Evolutionary conservation across 2,888 invertebrate genomes (phyloP), one percentile per base, ranked within the genome.

Genomic region (Phortica okadai): DNA sequence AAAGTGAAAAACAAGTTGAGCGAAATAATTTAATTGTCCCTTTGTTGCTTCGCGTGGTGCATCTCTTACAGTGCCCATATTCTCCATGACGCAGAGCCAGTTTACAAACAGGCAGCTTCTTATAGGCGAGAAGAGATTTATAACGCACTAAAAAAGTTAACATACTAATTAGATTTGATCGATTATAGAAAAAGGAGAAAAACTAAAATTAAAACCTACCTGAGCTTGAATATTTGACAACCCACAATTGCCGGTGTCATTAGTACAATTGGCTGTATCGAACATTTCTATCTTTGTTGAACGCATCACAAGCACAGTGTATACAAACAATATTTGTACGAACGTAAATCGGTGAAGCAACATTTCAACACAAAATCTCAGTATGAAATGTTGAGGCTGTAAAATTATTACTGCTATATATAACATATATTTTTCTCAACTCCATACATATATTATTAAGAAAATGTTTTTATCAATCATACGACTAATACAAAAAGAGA

Each of bases 111-210:
- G 42, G n/a, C 66, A 66, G 42, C 44, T 66, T 42, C 44, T 42
- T n/a, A 66, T 66, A n/a, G 66, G 66, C 42, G 66, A 66, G n/a
- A 66, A 66, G 6, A 66, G 41, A 6, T 66, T 11, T 41, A 66
- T 66, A 14, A 5, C 33, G 11, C 66, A 66, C 66, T 66, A 66
- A 66, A 42, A 42, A 41, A 33, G 33, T 33, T 33, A n/a, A 3
- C 33, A 33, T 56, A n/a, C 11, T 6, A 10, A 56, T 56, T 56
- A 56, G 6, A 56, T 8, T 10, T n/a, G 16, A 56, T 14, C 16
- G 16, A 6, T 54, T 4, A 33, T 54, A 54, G 2, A 54, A 54
- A 54, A 3, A 3, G n/a, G n/a, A 54, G 0, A 56, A n/a, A 8
- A 6, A 10, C 10, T 0, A 11, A 8, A 8, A n/a, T 11, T 14